Evolutionary conservation across 2,113 vertebrate genomes (phyloP).

Genomic region (Motacilla alba): DNA sequence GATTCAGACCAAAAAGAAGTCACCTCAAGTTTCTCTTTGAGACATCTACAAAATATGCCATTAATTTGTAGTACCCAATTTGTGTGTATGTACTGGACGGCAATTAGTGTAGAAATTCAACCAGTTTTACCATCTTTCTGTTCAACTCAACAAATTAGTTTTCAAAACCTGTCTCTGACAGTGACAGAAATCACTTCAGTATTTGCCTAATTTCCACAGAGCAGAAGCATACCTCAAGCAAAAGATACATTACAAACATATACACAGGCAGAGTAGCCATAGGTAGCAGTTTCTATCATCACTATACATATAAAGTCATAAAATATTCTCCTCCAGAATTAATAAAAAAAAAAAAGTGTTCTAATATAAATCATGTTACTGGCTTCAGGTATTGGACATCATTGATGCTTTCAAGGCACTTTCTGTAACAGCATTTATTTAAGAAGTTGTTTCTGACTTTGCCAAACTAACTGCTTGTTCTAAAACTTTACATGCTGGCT

Average conservation of each 20-base stretch:
- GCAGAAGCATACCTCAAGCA: neutral
- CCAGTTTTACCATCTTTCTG: constrained; percentile 13
- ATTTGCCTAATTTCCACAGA: neutral
- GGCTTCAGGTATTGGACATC: neutral
- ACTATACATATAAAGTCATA: neutral
- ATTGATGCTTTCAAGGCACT: neutral
- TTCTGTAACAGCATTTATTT: neutral
- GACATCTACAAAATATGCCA: constrained; percentile 17
- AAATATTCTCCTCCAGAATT: neutral
- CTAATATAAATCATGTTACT: neutral
- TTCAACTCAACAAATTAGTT: neutral
- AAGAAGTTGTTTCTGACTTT: neutral
- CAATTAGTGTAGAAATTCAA: constrained; percentile 23
- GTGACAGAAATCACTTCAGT: neutral
- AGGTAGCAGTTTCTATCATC: neutral
- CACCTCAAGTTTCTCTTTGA: constrained; percentile 24
- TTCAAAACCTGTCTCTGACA: constrained; percentile 8
- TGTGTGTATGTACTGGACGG: neutral
- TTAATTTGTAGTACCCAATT: constrained; percentile 23
- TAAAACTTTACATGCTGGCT: constrained; percentile 18
- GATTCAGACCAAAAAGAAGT: constrained; percentile 25
- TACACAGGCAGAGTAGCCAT: neutral
- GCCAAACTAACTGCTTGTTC: constrained; percentile 19
- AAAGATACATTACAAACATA: neutral
- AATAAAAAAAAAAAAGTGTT: neutral